These are phyloP conservation scores for Drosophila mettleri DNA, from an alignment of 2,888 invertebrate species.

Conservation along the genomic window DNA sequence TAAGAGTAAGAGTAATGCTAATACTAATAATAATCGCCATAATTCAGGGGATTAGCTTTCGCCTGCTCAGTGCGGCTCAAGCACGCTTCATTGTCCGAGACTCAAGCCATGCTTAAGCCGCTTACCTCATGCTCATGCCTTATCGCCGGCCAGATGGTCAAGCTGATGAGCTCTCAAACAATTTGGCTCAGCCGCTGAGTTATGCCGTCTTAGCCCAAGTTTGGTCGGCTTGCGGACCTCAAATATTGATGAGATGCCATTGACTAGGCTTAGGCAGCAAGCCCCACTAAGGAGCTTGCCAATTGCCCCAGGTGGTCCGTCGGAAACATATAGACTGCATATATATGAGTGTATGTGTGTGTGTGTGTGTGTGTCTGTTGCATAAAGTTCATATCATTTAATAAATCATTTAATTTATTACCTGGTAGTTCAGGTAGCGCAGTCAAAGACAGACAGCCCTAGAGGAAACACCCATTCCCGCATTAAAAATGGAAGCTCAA, in stretches of 20 bases:
- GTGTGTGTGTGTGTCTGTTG: constrained; percentile 31
- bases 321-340: constrained; percentile 19
- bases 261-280: constrained; percentile 52
- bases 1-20: not conserved
- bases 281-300: not conserved
- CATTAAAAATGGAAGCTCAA: not conserved
- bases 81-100: not conserved
- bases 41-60: constrained; percentile 3
- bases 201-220: constrained; percentile 58
- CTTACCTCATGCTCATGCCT: constrained; percentile 26
- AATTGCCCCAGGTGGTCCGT: constrained; percentile 5
- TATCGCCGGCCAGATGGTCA: constrained; percentile 14
- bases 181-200: constrained; percentile 62
- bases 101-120: constrained; percentile 10
- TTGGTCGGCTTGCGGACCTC: constrained; percentile 30
- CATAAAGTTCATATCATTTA: constrained; percentile 69
- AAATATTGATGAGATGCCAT: constrained; percentile 63
- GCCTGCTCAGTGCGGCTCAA: not conserved
- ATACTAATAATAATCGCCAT: not conserved
- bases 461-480: not conserved
- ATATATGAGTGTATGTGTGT: not conserved
- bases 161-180: constrained; percentile 28
- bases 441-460: constrained; percentile 11
- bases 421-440: not conserved
- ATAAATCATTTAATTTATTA: constrained; percentile 76